A percentile compares a stretch with the other conserved stretches of the same genome.
phyloP scores from a whole-genome alignment of 2,888 invertebrate species.

The Dexiosoma caninum region DNA sequence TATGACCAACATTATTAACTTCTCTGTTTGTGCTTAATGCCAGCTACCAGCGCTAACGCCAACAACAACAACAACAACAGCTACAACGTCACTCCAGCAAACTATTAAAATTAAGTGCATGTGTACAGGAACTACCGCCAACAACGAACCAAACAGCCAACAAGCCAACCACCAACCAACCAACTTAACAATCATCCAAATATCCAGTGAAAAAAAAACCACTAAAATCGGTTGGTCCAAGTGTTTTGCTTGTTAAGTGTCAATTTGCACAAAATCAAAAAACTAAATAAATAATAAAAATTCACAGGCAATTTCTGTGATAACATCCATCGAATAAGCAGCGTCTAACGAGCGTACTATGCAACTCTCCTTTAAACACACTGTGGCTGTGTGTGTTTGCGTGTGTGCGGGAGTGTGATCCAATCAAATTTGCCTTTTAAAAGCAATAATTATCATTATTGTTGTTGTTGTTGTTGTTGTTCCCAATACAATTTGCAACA shows the following conservation, averaged over 20 bases:
- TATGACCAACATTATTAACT: constrained; percentile 31
- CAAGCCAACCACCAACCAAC: neutral
- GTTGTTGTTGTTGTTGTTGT: too few relatives aligned
- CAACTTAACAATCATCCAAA: neutral
- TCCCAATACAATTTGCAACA: neutral
- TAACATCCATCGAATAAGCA: constrained; percentile 39
- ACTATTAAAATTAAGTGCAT: constrained; percentile 27
- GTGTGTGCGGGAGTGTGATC: too few relatives aligned
- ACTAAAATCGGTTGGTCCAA: constrained; percentile 33
- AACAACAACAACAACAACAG: too few relatives aligned
- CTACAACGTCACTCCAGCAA: constrained; percentile 6
- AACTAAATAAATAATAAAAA: constrained; percentile 60
- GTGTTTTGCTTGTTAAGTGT: constrained; percentile 57
- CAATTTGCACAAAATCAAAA: constrained; percentile 52
- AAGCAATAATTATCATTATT: too few relatives aligned
- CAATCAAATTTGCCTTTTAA: constrained; percentile 17
- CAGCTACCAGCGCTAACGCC: too few relatives aligned
- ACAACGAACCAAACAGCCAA: neutral
- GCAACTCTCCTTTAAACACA: neutral
- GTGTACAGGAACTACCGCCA: constrained; percentile 4
- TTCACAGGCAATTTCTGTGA: constrained; percentile 54
- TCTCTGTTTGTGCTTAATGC: neutral
- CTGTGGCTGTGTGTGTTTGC: too few relatives aligned
- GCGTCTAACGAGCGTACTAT: constrained; percentile 18
- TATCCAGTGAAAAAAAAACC: constrained; percentile 3